Evolutionary conservation across 2,113 vertebrate species (phyloP), one percentile per base, ranked within the genome.

Genomic region (Rhodinocichla rosea): DNA sequence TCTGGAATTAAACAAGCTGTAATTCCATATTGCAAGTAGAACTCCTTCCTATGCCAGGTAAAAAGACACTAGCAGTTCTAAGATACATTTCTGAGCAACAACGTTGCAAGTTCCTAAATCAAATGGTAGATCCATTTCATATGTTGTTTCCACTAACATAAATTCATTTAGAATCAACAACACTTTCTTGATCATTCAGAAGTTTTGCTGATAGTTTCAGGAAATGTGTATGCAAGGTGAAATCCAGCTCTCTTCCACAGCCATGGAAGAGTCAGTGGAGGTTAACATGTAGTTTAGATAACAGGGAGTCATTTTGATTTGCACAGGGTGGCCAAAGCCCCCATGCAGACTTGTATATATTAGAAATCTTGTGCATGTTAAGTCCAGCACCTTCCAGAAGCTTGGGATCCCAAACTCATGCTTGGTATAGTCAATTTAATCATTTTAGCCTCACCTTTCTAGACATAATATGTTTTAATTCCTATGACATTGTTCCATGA

Each of bases 391-490:
- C 15, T 32, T 45, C 55, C 56, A 65, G 49, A 82, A 85, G 9
- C 10, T 52, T 3, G 1, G 30, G 22, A 39, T 10, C 9, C 57
- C 33, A 22, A 89, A 3, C 2, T 80, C 45, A 2, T 0, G 0
- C 16, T 33, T n/a, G 7, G 4, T 22, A 22, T 7, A 30, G 35
- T 70, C 50, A 52, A 33, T 60, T 69, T 40, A 10, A 18, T 44
- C 2, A n/a, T n/a, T 75, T 70, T 56, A 47, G 49, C 17, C 9
- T 13, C 13, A 52, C 7, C 24, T 75, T 60, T 40, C 35, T 33
- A 57, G 49, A 45, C 11, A n/a, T 9, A 73, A 40, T 32, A 40
- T 14, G 12, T 49, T 73, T 81, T 22, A 32, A 63, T 71, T 80
- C 71, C 21, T 50, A 19, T 65, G 16, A 30, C 20, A 42, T 33